Evolutionary conservation across 2,797 vertebrate genomes (phyloP).

Genomic region (Jordanella pulchra): DNA sequence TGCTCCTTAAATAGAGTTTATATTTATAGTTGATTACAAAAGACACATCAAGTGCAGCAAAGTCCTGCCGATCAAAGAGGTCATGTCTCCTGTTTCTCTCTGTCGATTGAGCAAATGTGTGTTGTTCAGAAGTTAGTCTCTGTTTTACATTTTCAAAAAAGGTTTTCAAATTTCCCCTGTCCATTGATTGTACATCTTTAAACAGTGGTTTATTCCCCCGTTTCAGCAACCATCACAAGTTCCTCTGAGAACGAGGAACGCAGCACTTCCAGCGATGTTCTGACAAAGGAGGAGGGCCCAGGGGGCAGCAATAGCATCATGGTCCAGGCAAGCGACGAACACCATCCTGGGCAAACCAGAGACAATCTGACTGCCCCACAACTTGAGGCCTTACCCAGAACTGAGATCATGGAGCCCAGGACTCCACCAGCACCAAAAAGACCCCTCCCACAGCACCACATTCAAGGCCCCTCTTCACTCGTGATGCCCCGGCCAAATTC

Average conservation of each 20-base stretch:
- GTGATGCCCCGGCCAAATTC: constrained; percentile 96
- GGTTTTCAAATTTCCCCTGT: neutral
- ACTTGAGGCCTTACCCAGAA: constrained; percentile 79
- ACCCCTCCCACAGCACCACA: constrained; percentile 80
- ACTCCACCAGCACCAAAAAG: constrained; percentile 79
- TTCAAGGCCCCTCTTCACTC: constrained; percentile 79
- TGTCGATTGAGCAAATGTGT: constrained; percentile 17
- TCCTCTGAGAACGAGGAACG: constrained; percentile 98
- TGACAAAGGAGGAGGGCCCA: constrained; percentile 86
- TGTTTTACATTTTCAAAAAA: neutral
- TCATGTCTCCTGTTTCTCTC: constrained; percentile 8
- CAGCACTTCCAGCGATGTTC: constrained; percentile 89
- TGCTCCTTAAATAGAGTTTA: constrained; percentile 68
- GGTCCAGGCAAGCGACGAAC: constrained; percentile 76
- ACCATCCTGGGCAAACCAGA: constrained; percentile 80
- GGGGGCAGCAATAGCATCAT: constrained; percentile 75
- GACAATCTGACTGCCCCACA: constrained; percentile 75
- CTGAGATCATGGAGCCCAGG: constrained; percentile 65
- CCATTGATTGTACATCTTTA: neutral
- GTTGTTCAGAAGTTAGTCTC: constrained; percentile 2
- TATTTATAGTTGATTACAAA: constrained; percentile 74
- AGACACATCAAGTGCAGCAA: constrained; percentile 39
- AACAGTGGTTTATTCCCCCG: constrained; percentile 17
- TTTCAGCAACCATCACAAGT: constrained; percentile 92
- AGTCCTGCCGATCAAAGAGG: constrained; percentile 34